Conservation (phyloP, 2,797 vertebrate species). For the Pseudomugil tenellus region DNA sequence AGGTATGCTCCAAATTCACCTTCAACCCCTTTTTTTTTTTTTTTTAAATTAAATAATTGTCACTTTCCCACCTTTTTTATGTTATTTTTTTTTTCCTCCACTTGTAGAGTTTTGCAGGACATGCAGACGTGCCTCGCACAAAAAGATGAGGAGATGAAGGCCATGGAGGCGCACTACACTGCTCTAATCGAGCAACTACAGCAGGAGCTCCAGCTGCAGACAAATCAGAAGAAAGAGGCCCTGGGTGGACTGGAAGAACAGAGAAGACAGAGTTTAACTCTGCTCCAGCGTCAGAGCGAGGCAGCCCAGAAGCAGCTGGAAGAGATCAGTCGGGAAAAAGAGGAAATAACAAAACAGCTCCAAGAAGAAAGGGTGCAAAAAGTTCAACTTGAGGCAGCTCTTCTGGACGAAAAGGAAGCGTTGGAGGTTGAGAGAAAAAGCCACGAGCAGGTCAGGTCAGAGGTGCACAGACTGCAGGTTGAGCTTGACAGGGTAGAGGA, state of each 20-base stretch:
- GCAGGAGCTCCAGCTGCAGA: slow-evolving; percentile 75
- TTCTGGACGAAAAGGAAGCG: slow-evolving; percentile 68
- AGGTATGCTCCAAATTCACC: slow-evolving; percentile 75
- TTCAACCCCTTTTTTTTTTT: neutral
- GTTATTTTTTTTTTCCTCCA: slow-evolving; percentile 26
- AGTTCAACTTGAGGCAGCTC: slow-evolving; percentile 63
- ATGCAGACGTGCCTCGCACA: slow-evolving; percentile 80
- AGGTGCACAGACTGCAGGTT: slow-evolving; percentile 53
- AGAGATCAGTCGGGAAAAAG: slow-evolving; percentile 71
- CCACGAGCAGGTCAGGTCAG: slow-evolving; percentile 48
- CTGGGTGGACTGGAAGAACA: slow-evolving; percentile 72
- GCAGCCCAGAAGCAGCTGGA: slow-evolving; percentile 61
- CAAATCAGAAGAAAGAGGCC: slow-evolving; percentile 70
- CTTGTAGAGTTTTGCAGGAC: slow-evolving; percentile 85
- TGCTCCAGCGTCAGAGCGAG: slow-evolving; percentile 64
- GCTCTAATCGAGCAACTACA: slow-evolving; percentile 74
- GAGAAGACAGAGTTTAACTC: slow-evolving; percentile 64
- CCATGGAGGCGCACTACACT: slow-evolving; percentile 62
- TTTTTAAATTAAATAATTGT: neutral
- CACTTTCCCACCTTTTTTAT: slow-evolving; percentile 2
- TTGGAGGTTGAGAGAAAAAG: slow-evolving; percentile 54
- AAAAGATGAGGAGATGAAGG: slow-evolving; percentile 82
- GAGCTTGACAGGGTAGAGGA: slow-evolving; percentile 35
- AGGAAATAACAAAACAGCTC: slow-evolving; percentile 62
- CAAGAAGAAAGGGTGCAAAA: slow-evolving; percentile 73